Evolutionary conservation across 2,888 invertebrate species (phyloP), one percentile per base, ranked within the genome.

Genomic region (Rhyacophila evoluta): DNA sequence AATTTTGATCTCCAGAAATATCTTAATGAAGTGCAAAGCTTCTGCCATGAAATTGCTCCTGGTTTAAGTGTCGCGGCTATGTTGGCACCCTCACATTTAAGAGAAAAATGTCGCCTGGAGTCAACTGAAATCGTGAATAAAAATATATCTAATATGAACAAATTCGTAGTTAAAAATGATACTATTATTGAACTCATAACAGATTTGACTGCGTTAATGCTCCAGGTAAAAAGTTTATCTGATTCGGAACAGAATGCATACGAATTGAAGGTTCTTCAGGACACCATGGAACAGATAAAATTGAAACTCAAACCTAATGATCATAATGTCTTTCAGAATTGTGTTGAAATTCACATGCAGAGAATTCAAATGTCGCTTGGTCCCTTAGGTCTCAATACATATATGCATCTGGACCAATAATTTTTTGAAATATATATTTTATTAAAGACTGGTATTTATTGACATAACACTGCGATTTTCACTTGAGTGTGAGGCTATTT

Each of bases 301-400:
- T 91, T 93, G 79, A 94, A 95, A 84, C 87, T 97, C 76, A 93
- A 93, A 83, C 92, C 93, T 1, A 90, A 91, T 68, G 96, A 97
- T 87, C 92, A 94, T 83, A 92, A 92, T 83, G 89, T 93, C 67
- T 97, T 97, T 87, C 95, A 97, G 87, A 95, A 95, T 86, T 93
- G 93, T 86, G 95, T 98, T 4, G 98, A 98, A 87, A 94, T 96
- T 83, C 97, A 97, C 84, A 94, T 98, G 92, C 95, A 95, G 85
- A 94, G 95, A 85, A 95, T 97, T 84, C 95, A 96, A 87, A 92
- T 94, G 86, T 95, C 95, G 28, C 87, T 94, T 79, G 89, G 90
- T 11, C 87, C 74, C n/a, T 70, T 75, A 3, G 78, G 78, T n/a
- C 33, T 80, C 5, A 77, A 74, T 39, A 11, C 75, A 1, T 80